Base-by-base conservation (phyloP, 2,888 invertebrate species). In the Chamaedrilus cognettii region DNA sequence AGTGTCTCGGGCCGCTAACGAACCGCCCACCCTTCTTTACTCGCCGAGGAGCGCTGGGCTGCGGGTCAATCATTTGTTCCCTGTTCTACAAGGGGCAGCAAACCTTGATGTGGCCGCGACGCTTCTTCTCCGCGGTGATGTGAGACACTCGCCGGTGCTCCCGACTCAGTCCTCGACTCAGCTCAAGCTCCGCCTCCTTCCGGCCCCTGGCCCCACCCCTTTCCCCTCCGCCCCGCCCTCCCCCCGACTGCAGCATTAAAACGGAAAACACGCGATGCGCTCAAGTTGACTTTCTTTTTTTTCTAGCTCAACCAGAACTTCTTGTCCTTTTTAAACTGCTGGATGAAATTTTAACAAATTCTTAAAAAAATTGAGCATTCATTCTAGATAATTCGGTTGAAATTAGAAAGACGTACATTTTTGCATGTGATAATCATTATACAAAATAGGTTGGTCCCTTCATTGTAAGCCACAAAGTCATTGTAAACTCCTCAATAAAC, bases 21-120 rank as follows among this genome's bases (percentile, higher is more conserved):
- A n/a, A n/a, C n/a, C n/a, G n/a, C n/a, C n/a, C n/a, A n/a, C n/a
- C n/a, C n/a, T n/a, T n/a, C n/a, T n/a, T n/a, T n/a, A n/a, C n/a
- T n/a, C n/a, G n/a, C n/a, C n/a, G n/a, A n/a, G n/a, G n/a, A n/a
- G n/a, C n/a, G n/a, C n/a, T n/a, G n/a, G n/a, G n/a, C n/a, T n/a
- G n/a, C n/a, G n/a, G n/a, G n/a, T n/a, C n/a, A n/a, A n/a, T n/a
- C n/a, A n/a, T n/a, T n/a, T n/a, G n/a, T n/a, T n/a, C n/a, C n/a
- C n/a, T n/a, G n/a, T n/a, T n/a, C n/a, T n/a, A n/a, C n/a, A n/a
- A n/a, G n/a, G n/a, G n/a, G n/a, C n/a, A n/a, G n/a, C 28, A 26
- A 15, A 84, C 84, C 80, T 96, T 96, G 78, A 97, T 96, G 83
- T 96, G 96, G 83, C 92, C 95, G 64, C 96, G 88, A 49, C 97